Percentiles rank a stretch among this genome's conserved stretches.
Conservation (phyloP, 2,888 invertebrate species). For the Sthenelais limicola region DNA sequence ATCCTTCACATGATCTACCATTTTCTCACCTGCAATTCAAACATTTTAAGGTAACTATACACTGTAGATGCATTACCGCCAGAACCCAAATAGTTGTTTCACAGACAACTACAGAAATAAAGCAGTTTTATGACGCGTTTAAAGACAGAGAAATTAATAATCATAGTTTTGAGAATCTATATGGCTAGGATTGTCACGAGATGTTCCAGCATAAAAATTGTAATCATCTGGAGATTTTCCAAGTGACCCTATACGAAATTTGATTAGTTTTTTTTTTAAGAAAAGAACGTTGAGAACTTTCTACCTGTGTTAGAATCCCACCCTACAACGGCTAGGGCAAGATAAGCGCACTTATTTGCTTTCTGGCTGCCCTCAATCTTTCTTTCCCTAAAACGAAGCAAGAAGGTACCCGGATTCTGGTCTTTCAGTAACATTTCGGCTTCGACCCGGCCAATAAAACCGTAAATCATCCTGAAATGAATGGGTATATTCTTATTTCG, state of each 20-base stretch:
- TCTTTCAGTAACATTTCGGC: conserved; percentile 42
- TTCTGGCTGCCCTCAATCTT: conserved; percentile 49
- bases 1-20: conserved; percentile 49
- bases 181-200: too few species aligned
- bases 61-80: neutral
- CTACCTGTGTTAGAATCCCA: conserved; percentile 47
- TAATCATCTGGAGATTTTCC: too few species aligned
- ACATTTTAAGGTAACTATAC: neutral
- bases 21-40: conserved; percentile 7
- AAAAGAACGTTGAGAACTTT: too few species aligned
- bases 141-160: too few species aligned
- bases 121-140: too few species aligned
- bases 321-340: conserved; percentile 50
- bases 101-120: too few species aligned
- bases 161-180: too few species aligned
- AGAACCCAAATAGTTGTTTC: too few species aligned
- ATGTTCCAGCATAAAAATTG: too few species aligned
- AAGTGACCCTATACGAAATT: too few species aligned
- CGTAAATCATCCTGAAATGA: conserved; percentile 48
- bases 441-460: conserved; percentile 50
- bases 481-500: too few species aligned
- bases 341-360: conserved; percentile 48
- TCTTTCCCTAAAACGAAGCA: conserved; percentile 52
- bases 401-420: conserved; percentile 47
- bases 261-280: too few species aligned